These are phyloP conservation scores for Etia nguti DNA, from an alignment of 2,113 vertebrate species.

Conservation along the genomic window DNA sequence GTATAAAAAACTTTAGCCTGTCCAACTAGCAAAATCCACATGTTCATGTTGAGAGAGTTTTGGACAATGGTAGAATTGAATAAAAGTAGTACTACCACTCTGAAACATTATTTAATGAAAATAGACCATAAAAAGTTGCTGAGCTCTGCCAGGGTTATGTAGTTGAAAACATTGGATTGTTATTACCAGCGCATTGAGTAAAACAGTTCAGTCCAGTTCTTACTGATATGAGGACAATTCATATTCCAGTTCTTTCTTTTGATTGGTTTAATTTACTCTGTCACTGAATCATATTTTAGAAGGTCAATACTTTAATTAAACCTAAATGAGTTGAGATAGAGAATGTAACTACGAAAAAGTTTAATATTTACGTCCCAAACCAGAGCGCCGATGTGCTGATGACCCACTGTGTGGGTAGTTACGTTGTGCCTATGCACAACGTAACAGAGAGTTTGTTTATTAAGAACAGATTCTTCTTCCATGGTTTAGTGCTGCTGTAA, in stretches of 20 bases:
- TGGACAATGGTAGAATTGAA: not conserved
- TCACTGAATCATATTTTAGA: not conserved
- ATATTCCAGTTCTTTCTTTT: not conserved
- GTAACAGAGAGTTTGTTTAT: too few species aligned
- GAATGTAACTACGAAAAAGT: too few species aligned
- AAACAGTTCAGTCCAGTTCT: not conserved
- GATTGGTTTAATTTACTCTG: accelerated
- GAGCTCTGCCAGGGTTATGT: not conserved
- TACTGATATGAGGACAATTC: not conserved
- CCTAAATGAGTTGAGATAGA: too few species aligned
- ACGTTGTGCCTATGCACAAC: too few species aligned
- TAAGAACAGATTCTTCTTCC: too few species aligned
- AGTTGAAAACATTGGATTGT: not conserved
- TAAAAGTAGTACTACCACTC: too few species aligned
- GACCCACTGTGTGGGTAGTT: too few species aligned
- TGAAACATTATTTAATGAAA: too few species aligned
- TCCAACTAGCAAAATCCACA: not conserved
- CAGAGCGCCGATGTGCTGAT: too few species aligned
- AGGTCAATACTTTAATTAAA: not conserved
- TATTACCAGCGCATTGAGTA: not conserved
- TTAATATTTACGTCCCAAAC: too few species aligned
- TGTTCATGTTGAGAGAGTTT: accelerated
- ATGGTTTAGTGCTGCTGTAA: too few species aligned
- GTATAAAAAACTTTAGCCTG: not conserved
- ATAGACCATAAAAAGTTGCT: not conserved